phyloP scores from a whole-genome alignment of 2,888 invertebrate species.

The Hermaeophaga mercurialis region DNA sequence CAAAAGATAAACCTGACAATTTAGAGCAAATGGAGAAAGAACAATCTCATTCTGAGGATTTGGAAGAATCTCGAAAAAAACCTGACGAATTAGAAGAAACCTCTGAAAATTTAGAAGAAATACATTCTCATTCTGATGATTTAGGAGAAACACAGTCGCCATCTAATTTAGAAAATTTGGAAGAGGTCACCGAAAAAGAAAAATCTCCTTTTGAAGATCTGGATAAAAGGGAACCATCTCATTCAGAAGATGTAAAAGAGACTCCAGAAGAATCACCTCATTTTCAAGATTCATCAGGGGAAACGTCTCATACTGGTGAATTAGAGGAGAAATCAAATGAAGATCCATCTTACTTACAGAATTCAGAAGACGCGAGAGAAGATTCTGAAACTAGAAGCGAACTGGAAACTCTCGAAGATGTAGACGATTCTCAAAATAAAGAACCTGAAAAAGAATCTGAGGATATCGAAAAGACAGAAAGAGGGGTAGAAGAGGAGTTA shows the following conservation, averaged over 20 bases:
- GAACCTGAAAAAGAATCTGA: slow-evolving; percentile 2
- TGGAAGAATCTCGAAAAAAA: slow-evolving; percentile 1
- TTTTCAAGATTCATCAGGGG: neutral
- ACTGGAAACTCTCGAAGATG: slow-evolving; percentile 17
- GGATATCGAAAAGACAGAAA: neutral
- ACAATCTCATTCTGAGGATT: neutral
- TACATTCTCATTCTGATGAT: slow-evolving; percentile 8
- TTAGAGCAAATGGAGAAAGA: slow-evolving; percentile 8
- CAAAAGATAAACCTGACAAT: too few relatives aligned
- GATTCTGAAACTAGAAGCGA: slow-evolving; percentile 6
- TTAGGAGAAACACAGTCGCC: slow-evolving; percentile 3
- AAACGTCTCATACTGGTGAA: too few relatives aligned
- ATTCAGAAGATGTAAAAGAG: neutral
- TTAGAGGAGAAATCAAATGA: too few relatives aligned
- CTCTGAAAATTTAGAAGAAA: neutral
- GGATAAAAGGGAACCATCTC: neutral
- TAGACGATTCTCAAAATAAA: slow-evolving; percentile 9
- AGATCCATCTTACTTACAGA: slow-evolving; percentile 10
- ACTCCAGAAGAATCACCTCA: neutral
- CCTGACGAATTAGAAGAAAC: slow-evolving; percentile 9
- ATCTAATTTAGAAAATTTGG: neutral
- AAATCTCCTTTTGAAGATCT: neutral
- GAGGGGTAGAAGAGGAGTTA: too few relatives aligned
- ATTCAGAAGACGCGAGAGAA: slow-evolving; percentile 25
- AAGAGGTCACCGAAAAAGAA: slow-evolving; percentile 13